Evolutionary conservation across 1,140 invertebrate genomes (phyloP).

Genomic region (Drosophila mojavensis): DNA sequence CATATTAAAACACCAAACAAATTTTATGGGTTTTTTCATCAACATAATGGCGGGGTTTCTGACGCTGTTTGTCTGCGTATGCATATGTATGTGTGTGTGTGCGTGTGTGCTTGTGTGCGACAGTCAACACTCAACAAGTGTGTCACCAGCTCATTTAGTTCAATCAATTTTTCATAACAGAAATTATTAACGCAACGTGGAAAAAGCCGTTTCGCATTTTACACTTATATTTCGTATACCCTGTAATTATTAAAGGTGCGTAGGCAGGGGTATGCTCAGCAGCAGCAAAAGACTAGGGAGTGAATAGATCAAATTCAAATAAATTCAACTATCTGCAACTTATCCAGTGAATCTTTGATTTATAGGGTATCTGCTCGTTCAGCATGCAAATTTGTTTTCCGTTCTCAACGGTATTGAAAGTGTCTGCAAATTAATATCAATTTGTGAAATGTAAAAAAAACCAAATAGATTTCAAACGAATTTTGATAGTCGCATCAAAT

Average conservation of each 20-base stretch:
- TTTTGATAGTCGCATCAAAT: constrained; percentile 55
- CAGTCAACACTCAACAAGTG: constrained; percentile 72
- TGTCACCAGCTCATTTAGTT: constrained; percentile 81
- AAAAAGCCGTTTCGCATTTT: constrained; percentile 50
- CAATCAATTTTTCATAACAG: constrained; percentile 81
- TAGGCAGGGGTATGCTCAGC: background rate
- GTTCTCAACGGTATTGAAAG: constrained; percentile 56
- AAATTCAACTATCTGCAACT: too few species aligned
- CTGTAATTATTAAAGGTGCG: constrained; percentile 10
- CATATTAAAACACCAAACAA: constrained; percentile 42
- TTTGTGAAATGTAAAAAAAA: constrained; percentile 48
- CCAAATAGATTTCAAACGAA: constrained; percentile 38
- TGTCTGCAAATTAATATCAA: constrained; percentile 81
- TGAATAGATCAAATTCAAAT: too few species aligned
- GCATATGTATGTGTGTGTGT: constrained; percentile 4
- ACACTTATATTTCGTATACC: constrained; percentile 20
- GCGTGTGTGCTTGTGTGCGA: constrained; percentile 26
- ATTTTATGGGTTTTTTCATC: constrained; percentile 73
- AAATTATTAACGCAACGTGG: constrained; percentile 74
- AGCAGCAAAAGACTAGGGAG: background rate
- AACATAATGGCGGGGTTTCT: constrained; percentile 23
- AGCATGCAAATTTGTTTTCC: background rate
- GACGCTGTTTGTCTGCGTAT: background rate
- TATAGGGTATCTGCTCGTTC: constrained; percentile 4
- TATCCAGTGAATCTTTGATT: too few species aligned